phyloP scores from a whole-genome alignment of 2,797 vertebrate genomes.

The Limosa lapponica region DNA sequence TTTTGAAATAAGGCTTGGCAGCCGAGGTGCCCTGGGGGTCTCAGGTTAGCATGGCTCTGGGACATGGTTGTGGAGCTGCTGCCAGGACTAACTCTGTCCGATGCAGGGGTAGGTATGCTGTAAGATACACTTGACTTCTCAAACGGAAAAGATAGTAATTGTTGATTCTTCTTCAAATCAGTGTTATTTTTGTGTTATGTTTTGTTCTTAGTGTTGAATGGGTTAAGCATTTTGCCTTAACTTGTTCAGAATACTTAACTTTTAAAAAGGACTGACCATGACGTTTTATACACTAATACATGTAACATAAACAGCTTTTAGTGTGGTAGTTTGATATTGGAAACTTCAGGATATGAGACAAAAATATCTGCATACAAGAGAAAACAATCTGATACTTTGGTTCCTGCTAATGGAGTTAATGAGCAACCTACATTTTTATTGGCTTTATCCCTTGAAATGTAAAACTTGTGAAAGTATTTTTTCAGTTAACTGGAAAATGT shows the following conservation, averaged over 20 bases:
- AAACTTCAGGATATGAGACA: neutral
- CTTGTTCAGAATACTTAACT: neutral
- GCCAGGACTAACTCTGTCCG: neutral
- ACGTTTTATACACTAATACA: neutral
- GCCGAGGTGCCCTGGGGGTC: neutral
- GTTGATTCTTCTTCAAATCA: neutral
- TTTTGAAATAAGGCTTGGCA: neutral
- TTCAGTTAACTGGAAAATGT: neutral
- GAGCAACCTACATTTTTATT: neutral
- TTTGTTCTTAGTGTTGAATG: neutral
- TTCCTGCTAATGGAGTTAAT: neutral
- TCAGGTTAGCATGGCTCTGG: neutral
- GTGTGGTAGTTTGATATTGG: neutral
- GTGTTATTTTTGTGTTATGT: neutral
- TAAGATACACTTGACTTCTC: neutral
- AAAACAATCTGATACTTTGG: neutral
- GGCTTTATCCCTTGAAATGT: neutral
- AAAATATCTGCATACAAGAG: neutral
- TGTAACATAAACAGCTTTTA: neutral
- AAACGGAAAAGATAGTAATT: neutral
- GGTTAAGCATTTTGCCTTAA: neutral
- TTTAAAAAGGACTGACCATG: fast-evolving
- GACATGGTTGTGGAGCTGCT: neutral
- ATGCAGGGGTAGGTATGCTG: neutral
- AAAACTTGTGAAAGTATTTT: neutral